A percentile compares a stretch with the other conserved stretches of the same genome.
Conservation (phyloP, 1,140 invertebrate genomes). For the Drosophila novamexicana region DNA sequence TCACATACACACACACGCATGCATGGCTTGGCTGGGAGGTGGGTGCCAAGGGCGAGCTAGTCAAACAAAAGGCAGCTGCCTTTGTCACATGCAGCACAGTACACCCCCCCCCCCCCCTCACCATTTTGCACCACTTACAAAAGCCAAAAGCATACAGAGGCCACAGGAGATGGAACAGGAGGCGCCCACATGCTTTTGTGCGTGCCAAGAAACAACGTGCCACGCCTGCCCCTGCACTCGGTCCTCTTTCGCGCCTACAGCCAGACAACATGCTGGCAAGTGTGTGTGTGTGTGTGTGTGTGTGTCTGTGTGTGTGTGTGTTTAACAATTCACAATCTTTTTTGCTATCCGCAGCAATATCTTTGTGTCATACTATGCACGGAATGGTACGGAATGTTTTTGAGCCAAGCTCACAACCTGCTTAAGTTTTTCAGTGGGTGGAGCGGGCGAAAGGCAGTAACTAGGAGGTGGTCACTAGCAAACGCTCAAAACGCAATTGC, state of each 20-base stretch:
- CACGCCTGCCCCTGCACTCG: constrained; percentile 2
- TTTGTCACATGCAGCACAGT: constrained; percentile 66
- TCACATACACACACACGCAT: constrained; percentile 30
- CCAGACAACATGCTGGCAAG: not conserved
- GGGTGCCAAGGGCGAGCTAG: constrained; percentile 59
- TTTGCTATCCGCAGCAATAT: constrained; percentile 55
- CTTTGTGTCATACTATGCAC: constrained; percentile 56
- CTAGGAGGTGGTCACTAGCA: constrained; percentile 20
- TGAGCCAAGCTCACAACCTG: constrained; percentile 43
- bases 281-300: constrained; percentile 2
- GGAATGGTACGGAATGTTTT: constrained; percentile 59
- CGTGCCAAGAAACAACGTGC: constrained; percentile 25
- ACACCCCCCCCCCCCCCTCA: not conserved
- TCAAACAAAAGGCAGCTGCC: constrained; percentile 79
- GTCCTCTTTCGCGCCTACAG: constrained; percentile 3
- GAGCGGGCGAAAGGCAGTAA: not conserved
- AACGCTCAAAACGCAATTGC: constrained; percentile 7
- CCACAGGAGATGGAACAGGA: constrained; percentile 1
- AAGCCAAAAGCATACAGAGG: constrained; percentile 39
- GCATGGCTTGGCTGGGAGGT: not conserved
- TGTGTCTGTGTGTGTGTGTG: constrained; percentile 11
- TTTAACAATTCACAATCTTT: constrained; percentile 54
- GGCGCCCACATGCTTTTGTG: constrained; percentile 33
- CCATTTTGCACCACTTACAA: not conserved
- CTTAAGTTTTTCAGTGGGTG: constrained; percentile 5